These are phyloP conservation scores for Sminthurinus aureus DNA, from an alignment of 2,888 invertebrate genomes.

Conservation along the genomic window DNA sequence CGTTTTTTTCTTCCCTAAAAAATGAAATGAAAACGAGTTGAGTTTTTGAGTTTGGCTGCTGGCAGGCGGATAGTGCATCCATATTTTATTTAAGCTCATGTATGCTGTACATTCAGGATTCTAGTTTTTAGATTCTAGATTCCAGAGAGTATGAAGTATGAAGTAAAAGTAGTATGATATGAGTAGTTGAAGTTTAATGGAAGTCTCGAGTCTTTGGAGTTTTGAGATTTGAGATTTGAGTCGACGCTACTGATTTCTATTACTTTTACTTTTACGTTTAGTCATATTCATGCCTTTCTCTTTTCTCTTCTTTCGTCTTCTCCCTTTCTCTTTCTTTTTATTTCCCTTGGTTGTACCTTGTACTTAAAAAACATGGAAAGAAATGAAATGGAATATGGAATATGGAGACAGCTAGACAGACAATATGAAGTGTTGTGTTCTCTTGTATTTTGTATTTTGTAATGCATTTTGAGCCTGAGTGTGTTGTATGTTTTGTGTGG, in stretches of 20 bases:
- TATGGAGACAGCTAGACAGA: too few relatives aligned
- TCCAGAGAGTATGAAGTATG: too few relatives aligned
- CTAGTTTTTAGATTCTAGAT: neutral
- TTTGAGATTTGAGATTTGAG: too few relatives aligned
- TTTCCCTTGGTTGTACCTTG: too few relatives aligned
- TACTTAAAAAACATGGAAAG: too few relatives aligned
- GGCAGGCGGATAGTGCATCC: slow-evolving; percentile 10
- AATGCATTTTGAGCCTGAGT: too few relatives aligned
- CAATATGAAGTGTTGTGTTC: too few relatives aligned
- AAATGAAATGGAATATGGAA: too few relatives aligned
- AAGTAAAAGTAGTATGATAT: too few relatives aligned
- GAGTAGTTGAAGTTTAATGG: neutral
- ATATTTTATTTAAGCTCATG: slow-evolving; percentile 10
- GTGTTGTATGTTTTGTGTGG: too few relatives aligned
- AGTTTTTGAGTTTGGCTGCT: neutral
- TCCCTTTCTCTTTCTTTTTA: too few relatives aligned
- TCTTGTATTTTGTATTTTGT: too few relatives aligned
- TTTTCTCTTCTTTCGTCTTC: neutral
- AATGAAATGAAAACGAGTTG: neutral
- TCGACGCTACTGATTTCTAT: neutral
- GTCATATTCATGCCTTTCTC: neutral
- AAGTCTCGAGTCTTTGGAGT: neutral
- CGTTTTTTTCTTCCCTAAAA: neutral
- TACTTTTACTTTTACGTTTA: neutral
- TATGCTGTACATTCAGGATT: neutral